Evolutionary conservation across 2,888 invertebrate genomes (phyloP).

Genomic region (Dorcus hopei): DNA sequence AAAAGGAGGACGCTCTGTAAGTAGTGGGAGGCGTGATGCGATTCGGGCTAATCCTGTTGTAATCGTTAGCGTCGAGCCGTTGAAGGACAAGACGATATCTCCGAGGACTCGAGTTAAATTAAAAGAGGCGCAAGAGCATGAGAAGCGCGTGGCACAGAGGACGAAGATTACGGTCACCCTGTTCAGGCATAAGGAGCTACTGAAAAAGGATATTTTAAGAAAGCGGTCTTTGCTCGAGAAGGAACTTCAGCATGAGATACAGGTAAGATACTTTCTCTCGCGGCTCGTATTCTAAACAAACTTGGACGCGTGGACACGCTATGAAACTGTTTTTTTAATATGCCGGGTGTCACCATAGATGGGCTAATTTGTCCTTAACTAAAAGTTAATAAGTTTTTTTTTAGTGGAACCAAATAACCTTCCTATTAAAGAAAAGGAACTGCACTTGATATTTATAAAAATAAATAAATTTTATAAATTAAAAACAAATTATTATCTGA

Average conservation of each 20-base stretch:
- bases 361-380: too few relatives aligned
- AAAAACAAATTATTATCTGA: too few relatives aligned
- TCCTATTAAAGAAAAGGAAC: too few relatives aligned
- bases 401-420: too few relatives aligned
- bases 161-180: slow-evolving; percentile 70
- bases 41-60: slow-evolving; percentile 7
- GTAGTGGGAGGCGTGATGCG: slow-evolving; percentile 21
- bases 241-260: slow-evolving; percentile 86
- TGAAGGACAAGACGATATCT: slow-evolving; percentile 37
- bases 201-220: slow-evolving; percentile 90
- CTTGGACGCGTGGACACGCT: too few relatives aligned
- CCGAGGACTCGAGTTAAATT: slow-evolving; percentile 42
- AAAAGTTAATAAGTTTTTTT: too few relatives aligned
- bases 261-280: slow-evolving; percentile 57
- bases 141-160: slow-evolving; percentile 55
- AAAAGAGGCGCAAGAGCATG: slow-evolving; percentile 52
- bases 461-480: too few relatives aligned
- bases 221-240: slow-evolving; percentile 86
- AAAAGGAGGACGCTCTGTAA: slow-evolving; percentile 43
- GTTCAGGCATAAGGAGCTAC: slow-evolving; percentile 83
- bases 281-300: too few relatives aligned
- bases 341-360: too few relatives aligned
- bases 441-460: too few relatives aligned
- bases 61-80: slow-evolving; percentile 14
- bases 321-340: too few relatives aligned